phyloP scores from a whole-genome alignment of 2,888 invertebrate genomes.

The Drosophila neutralis region DNA sequence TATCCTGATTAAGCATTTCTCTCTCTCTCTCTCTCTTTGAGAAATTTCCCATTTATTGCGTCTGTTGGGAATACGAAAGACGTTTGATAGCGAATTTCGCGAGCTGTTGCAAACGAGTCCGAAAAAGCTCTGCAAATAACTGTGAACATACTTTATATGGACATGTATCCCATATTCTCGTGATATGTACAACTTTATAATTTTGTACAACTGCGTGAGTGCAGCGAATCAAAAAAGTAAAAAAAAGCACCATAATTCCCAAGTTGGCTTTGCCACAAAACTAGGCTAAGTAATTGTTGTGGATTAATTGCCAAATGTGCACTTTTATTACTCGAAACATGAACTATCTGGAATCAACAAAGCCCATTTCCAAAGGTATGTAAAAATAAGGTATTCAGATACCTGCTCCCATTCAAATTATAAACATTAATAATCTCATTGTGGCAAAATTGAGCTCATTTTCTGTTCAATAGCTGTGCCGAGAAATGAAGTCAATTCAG shows the following conservation, averaged over 20 bases:
- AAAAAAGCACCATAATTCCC: not conserved
- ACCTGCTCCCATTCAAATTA: not conserved
- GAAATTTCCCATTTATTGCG: not conserved
- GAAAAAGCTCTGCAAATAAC: not conserved
- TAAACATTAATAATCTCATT: not conserved
- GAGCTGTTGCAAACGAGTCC: too few species aligned
- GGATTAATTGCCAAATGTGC: not conserved
- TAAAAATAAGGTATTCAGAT: not conserved
- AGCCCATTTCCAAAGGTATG: not conserved
- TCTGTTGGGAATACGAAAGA: not conserved
- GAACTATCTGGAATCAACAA: not conserved
- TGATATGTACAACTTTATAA: not conserved
- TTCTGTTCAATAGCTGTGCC: not conserved
- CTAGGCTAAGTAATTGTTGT: not conserved
- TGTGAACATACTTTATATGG: not conserved
- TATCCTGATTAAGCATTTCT: conserved; percentile 20
- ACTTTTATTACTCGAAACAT: not conserved
- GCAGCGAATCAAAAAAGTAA: not conserved
- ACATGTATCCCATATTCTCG: not conserved
- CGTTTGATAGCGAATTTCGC: too few species aligned
- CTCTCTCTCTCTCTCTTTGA: not conserved
- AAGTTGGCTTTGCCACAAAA: not conserved
- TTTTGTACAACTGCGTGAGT: not conserved
- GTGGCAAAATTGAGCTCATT: not conserved
- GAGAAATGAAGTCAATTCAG: not conserved